These are phyloP conservation scores for Catocala fraxini DNA, from an alignment of 2,888 invertebrate genomes.

Conservation along the genomic window DNA sequence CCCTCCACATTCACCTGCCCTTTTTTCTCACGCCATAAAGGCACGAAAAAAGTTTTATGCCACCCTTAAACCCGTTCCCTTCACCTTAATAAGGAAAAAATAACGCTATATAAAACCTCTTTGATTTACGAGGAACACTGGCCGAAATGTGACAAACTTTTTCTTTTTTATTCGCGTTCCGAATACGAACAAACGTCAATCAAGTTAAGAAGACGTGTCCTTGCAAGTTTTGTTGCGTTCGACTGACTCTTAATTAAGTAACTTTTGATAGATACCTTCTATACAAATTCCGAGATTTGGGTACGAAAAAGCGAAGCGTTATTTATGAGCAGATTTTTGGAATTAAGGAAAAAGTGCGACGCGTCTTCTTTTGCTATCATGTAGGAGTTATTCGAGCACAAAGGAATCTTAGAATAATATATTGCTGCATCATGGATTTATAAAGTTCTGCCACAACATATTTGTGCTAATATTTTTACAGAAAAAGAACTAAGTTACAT, in stretches of 20 bases:
- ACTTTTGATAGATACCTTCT: constrained; percentile 25
- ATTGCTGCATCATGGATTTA: neutral
- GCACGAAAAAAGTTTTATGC: constrained; percentile 53
- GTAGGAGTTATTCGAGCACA: constrained; percentile 8
- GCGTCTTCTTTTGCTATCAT: constrained; percentile 5
- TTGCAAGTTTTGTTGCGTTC: constrained; percentile 48
- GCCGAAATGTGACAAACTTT: constrained; percentile 61
- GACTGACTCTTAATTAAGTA: constrained; percentile 44
- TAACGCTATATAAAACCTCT: constrained; percentile 62
- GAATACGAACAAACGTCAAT: constrained; percentile 66
- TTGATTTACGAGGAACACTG: constrained; percentile 57
- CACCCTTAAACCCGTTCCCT: constrained; percentile 56
- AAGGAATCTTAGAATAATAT: constrained; percentile 3
- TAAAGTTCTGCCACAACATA: neutral
- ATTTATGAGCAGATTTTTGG: constrained; percentile 11
- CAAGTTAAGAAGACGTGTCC: constrained; percentile 59
- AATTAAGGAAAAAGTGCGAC: constrained; percentile 9
- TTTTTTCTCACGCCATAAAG: constrained; percentile 84
- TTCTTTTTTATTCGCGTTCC: constrained; percentile 55
- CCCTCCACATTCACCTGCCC: constrained; percentile 75
- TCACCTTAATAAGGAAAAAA: constrained; percentile 50
- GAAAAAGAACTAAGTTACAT: no score
- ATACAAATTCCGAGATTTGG: constrained; percentile 43
- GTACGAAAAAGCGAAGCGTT: constrained; percentile 31
- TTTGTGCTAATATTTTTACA: no score